phyloP scores from a whole-genome alignment of 1,140 invertebrate species.

The Octopus bimaculoides region DNA sequence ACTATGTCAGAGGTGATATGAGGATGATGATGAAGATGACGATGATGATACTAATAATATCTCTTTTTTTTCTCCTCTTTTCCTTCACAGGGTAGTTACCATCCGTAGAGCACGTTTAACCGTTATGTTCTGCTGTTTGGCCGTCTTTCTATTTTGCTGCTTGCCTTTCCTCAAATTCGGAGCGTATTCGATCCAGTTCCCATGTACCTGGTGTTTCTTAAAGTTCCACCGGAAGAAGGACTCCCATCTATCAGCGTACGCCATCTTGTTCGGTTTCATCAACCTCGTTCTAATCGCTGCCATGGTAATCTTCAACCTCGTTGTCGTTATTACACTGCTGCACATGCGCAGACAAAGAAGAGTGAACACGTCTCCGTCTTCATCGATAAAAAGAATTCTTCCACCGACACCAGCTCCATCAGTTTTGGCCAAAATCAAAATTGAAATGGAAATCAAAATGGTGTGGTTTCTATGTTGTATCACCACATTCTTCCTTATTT shows the following conservation, averaged over 20 bases:
- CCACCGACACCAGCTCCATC: slow-evolving; percentile 22
- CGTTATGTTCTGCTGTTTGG: slow-evolving; percentile 46
- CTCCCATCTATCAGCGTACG: slow-evolving; percentile 39
- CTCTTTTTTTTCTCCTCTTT: neutral
- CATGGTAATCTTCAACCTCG: slow-evolving; percentile 49
- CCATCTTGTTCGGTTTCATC: slow-evolving; percentile 43
- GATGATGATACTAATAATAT: neutral
- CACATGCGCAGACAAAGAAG: slow-evolving; percentile 40
- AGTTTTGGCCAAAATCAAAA: slow-evolving; percentile 21
- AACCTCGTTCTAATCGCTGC: slow-evolving; percentile 47
- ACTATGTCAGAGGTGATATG: too few species aligned
- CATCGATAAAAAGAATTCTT: slow-evolving; percentile 23
- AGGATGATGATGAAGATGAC: too few species aligned
- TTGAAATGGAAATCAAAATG: slow-evolving; percentile 58
- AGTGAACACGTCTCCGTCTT: slow-evolving; percentile 36
- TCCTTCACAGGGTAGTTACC: neutral
- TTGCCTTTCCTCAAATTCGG: slow-evolving; percentile 55
- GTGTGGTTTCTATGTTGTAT: slow-evolving; percentile 57
- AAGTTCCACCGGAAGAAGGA: slow-evolving; percentile 54
- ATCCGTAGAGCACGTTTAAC: slow-evolving; percentile 31
- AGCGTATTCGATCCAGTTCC: slow-evolving; percentile 54
- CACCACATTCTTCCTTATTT: slow-evolving; percentile 54
- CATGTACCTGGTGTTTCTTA: slow-evolving; percentile 57
- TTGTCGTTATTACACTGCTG: slow-evolving; percentile 47
- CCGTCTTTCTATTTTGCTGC: slow-evolving; percentile 47